Percentiles rank a stretch among this genome's conserved stretches.
Conservation (phyloP, 2,113 vertebrate genomes). For the Centropus unirufus region DNA sequence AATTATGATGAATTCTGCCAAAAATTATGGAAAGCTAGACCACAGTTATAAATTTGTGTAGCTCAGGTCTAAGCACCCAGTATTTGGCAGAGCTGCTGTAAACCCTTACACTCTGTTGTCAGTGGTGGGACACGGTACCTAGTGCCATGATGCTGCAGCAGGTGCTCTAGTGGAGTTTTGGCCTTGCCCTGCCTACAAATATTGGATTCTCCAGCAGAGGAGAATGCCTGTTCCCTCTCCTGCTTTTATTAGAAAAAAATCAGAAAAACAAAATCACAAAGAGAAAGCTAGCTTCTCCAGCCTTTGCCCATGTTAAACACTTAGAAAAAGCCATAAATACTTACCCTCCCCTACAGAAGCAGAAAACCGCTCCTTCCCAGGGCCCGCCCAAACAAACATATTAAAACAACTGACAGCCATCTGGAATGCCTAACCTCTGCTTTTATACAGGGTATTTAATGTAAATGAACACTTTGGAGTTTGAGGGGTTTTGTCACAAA, state of each 20-base stretch:
- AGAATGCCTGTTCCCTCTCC: background rate
- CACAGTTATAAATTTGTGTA: background rate
- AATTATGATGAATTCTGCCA: background rate
- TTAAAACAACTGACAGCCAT: background rate
- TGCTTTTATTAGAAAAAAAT: background rate
- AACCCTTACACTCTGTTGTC: background rate
- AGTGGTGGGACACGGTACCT: background rate
- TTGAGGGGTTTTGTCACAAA: background rate
- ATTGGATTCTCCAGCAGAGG: background rate
- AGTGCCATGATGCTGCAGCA: background rate
- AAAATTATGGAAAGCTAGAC: background rate
- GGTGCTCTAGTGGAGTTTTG: background rate
- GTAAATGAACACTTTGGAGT: background rate
- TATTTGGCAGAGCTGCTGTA: background rate
- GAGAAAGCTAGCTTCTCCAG: background rate
- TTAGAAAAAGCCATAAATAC: background rate
- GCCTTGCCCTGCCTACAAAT: background rate
- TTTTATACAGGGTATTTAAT: background rate
- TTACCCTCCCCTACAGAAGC: background rate
- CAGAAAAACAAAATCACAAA: background rate
- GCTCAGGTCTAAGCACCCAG: background rate
- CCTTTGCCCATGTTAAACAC: background rate
- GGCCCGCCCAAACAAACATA: background rate
- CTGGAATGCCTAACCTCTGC: background rate
- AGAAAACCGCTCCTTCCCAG: background rate